Percentiles rank a stretch among this genome's conserved stretches.
phyloP scores from a whole-genome alignment of 2,888 invertebrate species.

The Operophtera brumata region DNA sequence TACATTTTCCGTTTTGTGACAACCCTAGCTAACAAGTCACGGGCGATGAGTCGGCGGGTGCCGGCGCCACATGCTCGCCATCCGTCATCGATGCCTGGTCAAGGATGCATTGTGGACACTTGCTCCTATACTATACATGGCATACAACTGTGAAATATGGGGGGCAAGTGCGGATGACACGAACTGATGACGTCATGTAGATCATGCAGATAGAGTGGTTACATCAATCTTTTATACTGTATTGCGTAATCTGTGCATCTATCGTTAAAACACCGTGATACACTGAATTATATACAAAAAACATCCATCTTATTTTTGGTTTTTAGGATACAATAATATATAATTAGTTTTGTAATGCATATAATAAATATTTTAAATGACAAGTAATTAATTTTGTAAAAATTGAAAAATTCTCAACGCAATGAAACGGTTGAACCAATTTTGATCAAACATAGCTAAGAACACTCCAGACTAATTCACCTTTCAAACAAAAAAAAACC shows the following conservation, averaged over 20 bases:
- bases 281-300: too few relatives aligned
- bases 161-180: constrained; percentile 36
- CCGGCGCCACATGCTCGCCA: constrained; percentile 69
- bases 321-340: too few relatives aligned
- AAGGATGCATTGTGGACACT: constrained; percentile 73
- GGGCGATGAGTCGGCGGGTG: constrained; percentile 69
- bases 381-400: too few relatives aligned
- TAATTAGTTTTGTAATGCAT: too few relatives aligned
- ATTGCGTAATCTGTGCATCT: background rate
- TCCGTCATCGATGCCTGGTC: constrained; percentile 77
- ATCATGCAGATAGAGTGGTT: constrained; percentile 21
- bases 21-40: constrained; percentile 46
- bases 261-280: background rate
- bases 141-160: constrained; percentile 41
- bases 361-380: too few relatives aligned
- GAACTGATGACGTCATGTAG: constrained; percentile 27
- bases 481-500: too few relatives aligned
- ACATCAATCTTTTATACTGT: constrained; percentile 6
- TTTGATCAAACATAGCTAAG: too few relatives aligned
- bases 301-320: too few relatives aligned
- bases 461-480: too few relatives aligned
- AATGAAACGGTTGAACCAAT: too few relatives aligned
- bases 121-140: constrained; percentile 43
- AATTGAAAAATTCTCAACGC: too few relatives aligned
- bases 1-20: constrained; percentile 18